Conservation (phyloP, 2,797 vertebrate genomes). For the Acanthurus leucopareius region DNA sequence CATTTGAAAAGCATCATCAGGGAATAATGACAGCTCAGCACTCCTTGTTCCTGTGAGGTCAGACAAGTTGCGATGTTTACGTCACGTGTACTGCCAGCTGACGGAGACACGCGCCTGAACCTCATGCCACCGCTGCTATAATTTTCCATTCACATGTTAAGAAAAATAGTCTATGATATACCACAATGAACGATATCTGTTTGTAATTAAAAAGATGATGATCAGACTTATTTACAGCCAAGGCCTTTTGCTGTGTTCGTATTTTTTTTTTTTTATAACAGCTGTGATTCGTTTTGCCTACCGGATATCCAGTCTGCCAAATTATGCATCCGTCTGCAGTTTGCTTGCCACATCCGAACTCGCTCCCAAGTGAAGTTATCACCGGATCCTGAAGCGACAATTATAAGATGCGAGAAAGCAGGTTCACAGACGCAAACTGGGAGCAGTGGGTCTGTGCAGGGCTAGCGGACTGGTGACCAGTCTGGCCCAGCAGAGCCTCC, state of each 20-base stretch:
- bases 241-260: neutral
- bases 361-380: slow-evolving; percentile 47
- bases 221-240: neutral
- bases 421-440: slow-evolving; percentile 23
- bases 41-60: slow-evolving; percentile 70
- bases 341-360: slow-evolving; percentile 82
- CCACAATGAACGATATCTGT: neutral
- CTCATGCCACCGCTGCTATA: slow-evolving; percentile 19
- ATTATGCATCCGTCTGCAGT: slow-evolving; percentile 83
- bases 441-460: slow-evolving; percentile 32
- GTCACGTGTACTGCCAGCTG: slow-evolving; percentile 83
- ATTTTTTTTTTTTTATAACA: neutral
- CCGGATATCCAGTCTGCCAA: slow-evolving; percentile 84
- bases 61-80: slow-evolving; percentile 74
- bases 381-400: slow-evolving; percentile 36
- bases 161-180: neutral
- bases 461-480: slow-evolving; percentile 8
- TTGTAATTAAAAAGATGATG: neutral
- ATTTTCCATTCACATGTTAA: slow-evolving; percentile 19
- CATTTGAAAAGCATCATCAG: slow-evolving; percentile 31
- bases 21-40: slow-evolving; percentile 77
- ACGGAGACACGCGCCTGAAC: slow-evolving; percentile 62
- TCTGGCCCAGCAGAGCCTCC: slow-evolving; percentile 16
- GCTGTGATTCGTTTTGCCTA: slow-evolving; percentile 41
- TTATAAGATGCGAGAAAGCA: slow-evolving; percentile 33